phyloP scores from a whole-genome alignment of 2,888 invertebrate species.

The Blomia tropicalis region DNA sequence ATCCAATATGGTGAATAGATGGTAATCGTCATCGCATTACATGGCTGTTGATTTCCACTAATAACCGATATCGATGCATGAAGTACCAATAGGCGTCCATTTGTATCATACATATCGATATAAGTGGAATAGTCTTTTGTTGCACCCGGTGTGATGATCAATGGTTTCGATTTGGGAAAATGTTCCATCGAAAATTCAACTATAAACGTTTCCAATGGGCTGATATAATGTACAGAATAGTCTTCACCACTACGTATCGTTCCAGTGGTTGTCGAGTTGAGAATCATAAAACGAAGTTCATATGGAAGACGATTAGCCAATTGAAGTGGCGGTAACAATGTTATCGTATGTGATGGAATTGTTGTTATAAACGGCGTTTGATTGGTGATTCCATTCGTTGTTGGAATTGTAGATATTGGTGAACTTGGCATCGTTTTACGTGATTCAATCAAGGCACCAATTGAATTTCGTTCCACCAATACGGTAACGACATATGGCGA shows the following conservation, averaged over 20 bases:
- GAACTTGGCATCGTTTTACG: constrained; percentile 38
- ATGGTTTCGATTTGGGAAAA: constrained; percentile 54
- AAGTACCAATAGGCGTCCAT: constrained; percentile 55
- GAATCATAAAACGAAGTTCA: constrained; percentile 36
- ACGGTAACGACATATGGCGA: constrained; percentile 53
- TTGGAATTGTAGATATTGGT: not conserved
- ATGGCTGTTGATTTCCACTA: constrained; percentile 19
- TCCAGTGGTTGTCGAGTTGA: constrained; percentile 24
- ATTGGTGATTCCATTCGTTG: not conserved
- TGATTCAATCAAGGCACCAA: constrained; percentile 11
- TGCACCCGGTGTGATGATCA: constrained; percentile 39
- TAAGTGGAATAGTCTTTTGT: constrained; percentile 45
- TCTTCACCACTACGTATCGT: constrained; percentile 39
- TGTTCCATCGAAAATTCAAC: constrained; percentile 64
- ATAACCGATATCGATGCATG: constrained; percentile 40
- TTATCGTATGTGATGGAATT: constrained; percentile 51
- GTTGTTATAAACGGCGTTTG: constrained; percentile 5
- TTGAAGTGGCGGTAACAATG: constrained; percentile 62
- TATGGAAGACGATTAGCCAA: constrained; percentile 70
- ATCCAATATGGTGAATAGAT: constrained; percentile 83
- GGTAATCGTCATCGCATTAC: constrained; percentile 43
- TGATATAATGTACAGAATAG: constrained; percentile 43
- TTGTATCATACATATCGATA: constrained; percentile 56
- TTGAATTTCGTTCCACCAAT: constrained; percentile 51
- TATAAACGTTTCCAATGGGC: constrained; percentile 54